Evolutionary conservation across 2,888 invertebrate species (phyloP).

Genomic region (Diloba caeruleocephala): DNA sequence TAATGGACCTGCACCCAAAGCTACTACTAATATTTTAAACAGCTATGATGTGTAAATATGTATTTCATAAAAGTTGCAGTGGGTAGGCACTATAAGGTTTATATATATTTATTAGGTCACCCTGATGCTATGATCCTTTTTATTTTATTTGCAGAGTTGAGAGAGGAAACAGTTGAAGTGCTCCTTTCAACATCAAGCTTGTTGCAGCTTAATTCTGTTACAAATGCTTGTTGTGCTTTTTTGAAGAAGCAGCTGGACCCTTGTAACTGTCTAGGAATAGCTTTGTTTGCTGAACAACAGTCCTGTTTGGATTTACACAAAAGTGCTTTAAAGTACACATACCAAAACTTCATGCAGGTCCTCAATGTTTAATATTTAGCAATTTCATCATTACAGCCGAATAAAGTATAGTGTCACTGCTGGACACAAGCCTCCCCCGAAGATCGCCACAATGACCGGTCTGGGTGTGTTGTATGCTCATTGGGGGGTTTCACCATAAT

Average conservation of each 20-base stretch:
- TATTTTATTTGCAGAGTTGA: slow-evolving; percentile 90
- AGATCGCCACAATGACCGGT: no score
- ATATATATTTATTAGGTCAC: slow-evolving; percentile 8
- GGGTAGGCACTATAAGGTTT: slow-evolving; percentile 24
- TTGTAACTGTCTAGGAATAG: slow-evolving; percentile 97
- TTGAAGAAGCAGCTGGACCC: slow-evolving; percentile 97
- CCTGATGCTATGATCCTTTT: slow-evolving; percentile 12
- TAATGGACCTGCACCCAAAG: slow-evolving; percentile 15
- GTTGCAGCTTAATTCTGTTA: slow-evolving; percentile 95
- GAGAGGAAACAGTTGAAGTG: slow-evolving; percentile 97
- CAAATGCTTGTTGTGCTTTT: slow-evolving; percentile 96
- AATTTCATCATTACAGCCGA: no score
- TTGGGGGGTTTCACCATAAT: no score
- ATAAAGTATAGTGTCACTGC: no score
- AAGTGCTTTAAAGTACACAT: slow-evolving; percentile 95
- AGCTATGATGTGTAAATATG: no score
- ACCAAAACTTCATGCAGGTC: slow-evolving; percentile 95
- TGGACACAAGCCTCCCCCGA: no score
- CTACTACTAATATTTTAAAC: background rate
- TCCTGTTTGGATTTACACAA: slow-evolving; percentile 94
- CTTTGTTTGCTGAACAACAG: slow-evolving; percentile 97
- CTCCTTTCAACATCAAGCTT: slow-evolving; percentile 96
- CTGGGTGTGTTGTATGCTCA: no score
- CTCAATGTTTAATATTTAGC: slow-evolving; percentile 39
- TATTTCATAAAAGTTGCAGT: slow-evolving; percentile 14